Evolutionary conservation across 1,140 invertebrate genomes (phyloP).

Genomic region (Tachypleus tridentatus): DNA sequence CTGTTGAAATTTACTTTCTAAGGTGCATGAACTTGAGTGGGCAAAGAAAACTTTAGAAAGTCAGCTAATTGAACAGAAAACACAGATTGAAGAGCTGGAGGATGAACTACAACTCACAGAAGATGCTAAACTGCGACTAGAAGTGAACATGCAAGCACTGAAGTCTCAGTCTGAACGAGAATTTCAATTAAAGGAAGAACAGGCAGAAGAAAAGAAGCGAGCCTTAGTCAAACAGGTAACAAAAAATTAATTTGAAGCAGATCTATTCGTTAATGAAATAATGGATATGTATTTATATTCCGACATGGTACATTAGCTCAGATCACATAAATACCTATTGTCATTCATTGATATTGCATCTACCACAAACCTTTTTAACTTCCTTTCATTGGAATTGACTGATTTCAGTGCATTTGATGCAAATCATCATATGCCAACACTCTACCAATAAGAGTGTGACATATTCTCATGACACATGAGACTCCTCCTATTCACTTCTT

Average conservation of each 20-base stretch:
- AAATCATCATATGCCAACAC: no score
- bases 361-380: no score
- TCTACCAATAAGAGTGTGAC: no score
- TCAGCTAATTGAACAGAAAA: conserved; percentile 79
- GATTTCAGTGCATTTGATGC: no score
- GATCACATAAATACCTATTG: no score
- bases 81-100: conserved; percentile 94
- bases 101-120: conserved; percentile 95
- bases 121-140: conserved; percentile 87
- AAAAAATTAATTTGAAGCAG: not conserved
- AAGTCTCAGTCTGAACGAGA: conserved; percentile 89
- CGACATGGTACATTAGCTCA: no score
- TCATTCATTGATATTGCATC: no score
- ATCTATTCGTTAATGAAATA: no score
- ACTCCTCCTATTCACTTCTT: no score
- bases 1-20: not conserved
- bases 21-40: conserved; percentile 90
- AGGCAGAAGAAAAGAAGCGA: conserved; percentile 88
- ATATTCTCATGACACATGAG: no score
- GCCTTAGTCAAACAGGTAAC: conserved; percentile 71
- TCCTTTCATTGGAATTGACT: no score
- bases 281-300: no score
- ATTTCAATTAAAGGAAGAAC: conserved; percentile 81
- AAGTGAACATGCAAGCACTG: conserved; percentile 97
- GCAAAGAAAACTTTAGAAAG: conserved; percentile 83